These are phyloP conservation scores for Sebastes miniatus DNA, from an alignment of 2,797 vertebrate genomes.

Conservation along the genomic window DNA sequence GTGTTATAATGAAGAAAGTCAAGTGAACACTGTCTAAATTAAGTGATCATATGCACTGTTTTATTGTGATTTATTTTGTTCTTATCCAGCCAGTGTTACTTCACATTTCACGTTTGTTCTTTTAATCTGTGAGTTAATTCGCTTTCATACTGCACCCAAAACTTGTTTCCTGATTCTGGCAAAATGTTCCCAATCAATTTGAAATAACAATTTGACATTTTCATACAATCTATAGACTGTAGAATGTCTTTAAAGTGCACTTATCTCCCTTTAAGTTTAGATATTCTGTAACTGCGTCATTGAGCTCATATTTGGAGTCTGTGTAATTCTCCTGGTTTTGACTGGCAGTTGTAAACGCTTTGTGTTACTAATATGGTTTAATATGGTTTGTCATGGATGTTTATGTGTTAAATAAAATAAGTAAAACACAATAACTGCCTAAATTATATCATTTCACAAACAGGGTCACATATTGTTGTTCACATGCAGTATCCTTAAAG, in stretches of 20 bases:
- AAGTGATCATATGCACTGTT: not conserved
- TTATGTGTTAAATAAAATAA: slow-evolving; percentile 54
- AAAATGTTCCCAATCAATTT: not conserved
- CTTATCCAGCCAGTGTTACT: not conserved
- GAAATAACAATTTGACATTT: not conserved
- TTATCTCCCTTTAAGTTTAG: slow-evolving; percentile 52
- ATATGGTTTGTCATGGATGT: slow-evolving; percentile 39
- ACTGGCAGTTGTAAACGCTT: slow-evolving; percentile 19
- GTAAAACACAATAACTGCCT: not conserved
- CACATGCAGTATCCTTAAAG: not conserved
- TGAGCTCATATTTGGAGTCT: slow-evolving; percentile 14
- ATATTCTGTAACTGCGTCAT: slow-evolving; percentile 42
- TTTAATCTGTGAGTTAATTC: not conserved
- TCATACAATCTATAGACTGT: slow-evolving; percentile 17
- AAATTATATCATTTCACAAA: not conserved
- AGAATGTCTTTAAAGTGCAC: slow-evolving; percentile 73
- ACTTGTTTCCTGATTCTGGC: not conserved
- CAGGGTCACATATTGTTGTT: not conserved
- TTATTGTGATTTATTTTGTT: not conserved
- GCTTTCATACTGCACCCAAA: not conserved
- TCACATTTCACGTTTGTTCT: not conserved
- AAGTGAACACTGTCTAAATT: not conserved
- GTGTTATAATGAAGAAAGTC: not conserved
- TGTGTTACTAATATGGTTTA: slow-evolving; percentile 11
- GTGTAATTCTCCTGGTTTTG: not conserved